Evolutionary conservation across 2,888 invertebrate genomes (phyloP), one percentile per base, ranked within the genome.

Genomic region (Amphimallon solstitiale): DNA sequence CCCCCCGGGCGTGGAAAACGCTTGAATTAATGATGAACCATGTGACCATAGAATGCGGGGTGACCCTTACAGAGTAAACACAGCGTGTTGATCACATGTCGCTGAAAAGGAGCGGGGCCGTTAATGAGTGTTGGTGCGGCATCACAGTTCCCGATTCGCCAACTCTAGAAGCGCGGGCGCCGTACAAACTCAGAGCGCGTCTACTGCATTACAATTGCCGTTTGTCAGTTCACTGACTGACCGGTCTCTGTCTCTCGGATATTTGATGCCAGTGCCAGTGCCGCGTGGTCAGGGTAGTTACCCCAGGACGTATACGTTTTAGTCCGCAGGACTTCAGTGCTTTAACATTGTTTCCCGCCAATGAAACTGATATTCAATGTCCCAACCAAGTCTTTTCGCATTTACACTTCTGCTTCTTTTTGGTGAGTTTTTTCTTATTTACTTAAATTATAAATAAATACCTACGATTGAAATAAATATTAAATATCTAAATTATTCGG

Each of bases 201-300:
- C 74, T 75, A 72, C 77, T 74, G 77, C 77, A 79, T 79, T 79
- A 78, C 77, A 78, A 79, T 77, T 76, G 75, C 76, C 75, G 78
- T 73, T 73, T 75, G 76, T 74, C 75, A 73, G 73, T 70, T 70
- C 73, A 74, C 73, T 74, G 73, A 73, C 73, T 72, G 73, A 73
- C 72, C 72, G 73, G 71, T 70, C 56, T 45, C 29, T 45, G 52
- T 35, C 62, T 65, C 69, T 62, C 69, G 48, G 15, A 46, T 19
- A 12, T 61, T 64, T 66, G 63, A 67, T 56, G 62, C 68, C 63
- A 68, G 70, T 66, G 68, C 67, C 68, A 63, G 71, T 70, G 67
- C 68, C 71, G 67, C 67, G 68, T 67, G 67, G 66, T 66, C 67
- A 49, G 64, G 67, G 61, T 63, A 65, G 45, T 45, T 61, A 56